Evolutionary conservation across 1,140 invertebrate species (phyloP).

Genomic region (Cherax destructor): DNA sequence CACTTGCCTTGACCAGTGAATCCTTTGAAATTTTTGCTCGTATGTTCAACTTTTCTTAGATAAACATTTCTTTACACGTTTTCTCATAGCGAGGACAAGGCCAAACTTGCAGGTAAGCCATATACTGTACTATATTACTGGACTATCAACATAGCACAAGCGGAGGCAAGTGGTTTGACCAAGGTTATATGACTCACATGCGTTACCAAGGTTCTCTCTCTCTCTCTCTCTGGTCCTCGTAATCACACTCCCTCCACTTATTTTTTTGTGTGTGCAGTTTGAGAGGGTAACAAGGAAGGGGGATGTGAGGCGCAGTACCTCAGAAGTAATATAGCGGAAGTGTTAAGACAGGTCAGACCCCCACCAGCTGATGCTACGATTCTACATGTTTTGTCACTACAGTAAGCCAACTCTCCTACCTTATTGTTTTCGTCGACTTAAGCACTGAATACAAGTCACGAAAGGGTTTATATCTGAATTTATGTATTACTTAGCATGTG

Average conservation of each 20-base stretch:
- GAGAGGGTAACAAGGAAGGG: neutral
- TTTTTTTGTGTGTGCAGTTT: neutral
- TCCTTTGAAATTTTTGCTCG: no score
- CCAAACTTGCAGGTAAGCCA: neutral
- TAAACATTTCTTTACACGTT: no score
- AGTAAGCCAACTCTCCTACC: neutral
- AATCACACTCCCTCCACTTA: neutral
- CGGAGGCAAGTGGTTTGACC: neutral
- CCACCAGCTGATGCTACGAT: neutral
- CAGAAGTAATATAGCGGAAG: neutral
- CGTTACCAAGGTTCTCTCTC: neutral
- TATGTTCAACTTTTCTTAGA: no score
- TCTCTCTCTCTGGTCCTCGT: neutral
- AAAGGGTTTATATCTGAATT: neutral
- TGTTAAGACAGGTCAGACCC: neutral
- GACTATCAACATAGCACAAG: neutral
- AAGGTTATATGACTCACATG: neutral
- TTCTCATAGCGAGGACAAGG: neutral
- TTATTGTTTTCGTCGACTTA: neutral
- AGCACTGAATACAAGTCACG: neutral
- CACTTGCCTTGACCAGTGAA: no score
- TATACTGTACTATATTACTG: neutral
- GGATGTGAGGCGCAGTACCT: neutral
- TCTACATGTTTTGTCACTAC: neutral
- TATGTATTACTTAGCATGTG: neutral